phyloP scores from a whole-genome alignment of 2,113 vertebrate species.

The Megatriorchis doriae region DNA sequence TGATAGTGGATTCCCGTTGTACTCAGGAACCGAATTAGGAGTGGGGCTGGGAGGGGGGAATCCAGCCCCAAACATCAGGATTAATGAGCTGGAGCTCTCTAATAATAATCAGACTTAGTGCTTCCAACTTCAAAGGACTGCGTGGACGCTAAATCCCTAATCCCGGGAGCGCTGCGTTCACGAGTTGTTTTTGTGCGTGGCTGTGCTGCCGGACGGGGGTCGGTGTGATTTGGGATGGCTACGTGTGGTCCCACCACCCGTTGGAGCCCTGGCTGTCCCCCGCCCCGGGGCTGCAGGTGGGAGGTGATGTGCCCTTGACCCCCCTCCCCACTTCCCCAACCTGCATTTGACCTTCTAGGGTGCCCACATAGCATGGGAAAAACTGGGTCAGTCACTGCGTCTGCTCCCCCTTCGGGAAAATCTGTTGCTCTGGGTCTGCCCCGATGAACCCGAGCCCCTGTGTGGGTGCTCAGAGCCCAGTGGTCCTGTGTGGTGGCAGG shows the following conservation, averaged over 20 bases:
- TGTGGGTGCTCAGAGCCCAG: background rate
- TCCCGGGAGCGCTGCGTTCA: conserved; percentile 19
- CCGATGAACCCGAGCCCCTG: fast-evolving
- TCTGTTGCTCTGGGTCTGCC: background rate
- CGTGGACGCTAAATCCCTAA: conserved; percentile 14
- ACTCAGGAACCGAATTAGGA: background rate
- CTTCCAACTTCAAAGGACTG: conserved; percentile 56
- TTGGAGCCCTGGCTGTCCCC: background rate
- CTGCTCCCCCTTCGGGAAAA: background rate
- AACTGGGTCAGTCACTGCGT: background rate
- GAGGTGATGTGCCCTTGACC: background rate
- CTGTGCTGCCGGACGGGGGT: background rate
- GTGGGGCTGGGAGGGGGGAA: background rate
- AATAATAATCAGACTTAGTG: conserved; percentile 54
- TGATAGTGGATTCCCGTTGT: background rate
- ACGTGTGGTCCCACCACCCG: background rate
- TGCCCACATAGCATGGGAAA: background rate
- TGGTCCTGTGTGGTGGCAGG: background rate
- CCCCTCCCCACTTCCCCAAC: background rate
- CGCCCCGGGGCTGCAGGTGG: too few relatives aligned
- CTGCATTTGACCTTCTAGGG: background rate
- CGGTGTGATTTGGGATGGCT: background rate
- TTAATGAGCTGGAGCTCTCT: conserved; percentile 52
- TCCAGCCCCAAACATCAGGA: conserved; percentile 35
- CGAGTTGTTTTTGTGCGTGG: conserved; percentile 56